Percentiles rank a stretch among this genome's conserved stretches.
These are phyloP conservation scores for Anastrepha obliqua DNA, from an alignment of 1,140 invertebrate species.

Conservation along the genomic window DNA sequence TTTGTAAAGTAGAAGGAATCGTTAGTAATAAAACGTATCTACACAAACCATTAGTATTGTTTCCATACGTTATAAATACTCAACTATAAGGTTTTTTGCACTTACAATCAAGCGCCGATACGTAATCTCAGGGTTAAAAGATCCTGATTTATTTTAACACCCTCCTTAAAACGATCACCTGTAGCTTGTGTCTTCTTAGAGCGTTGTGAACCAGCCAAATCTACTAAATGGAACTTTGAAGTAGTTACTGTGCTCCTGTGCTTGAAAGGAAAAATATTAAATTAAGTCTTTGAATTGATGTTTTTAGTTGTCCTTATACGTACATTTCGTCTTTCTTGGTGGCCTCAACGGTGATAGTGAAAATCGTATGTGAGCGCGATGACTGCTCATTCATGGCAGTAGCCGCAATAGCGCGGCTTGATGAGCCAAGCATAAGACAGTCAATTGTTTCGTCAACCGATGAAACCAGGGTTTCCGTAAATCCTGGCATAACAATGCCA, in stretches of 20 bases:
- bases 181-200: too few species aligned
- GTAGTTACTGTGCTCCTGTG: too few species aligned
- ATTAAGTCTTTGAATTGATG: too few species aligned
- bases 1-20: too few species aligned
- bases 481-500: conserved; percentile 68
- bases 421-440: conserved; percentile 81
- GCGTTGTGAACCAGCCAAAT: too few species aligned
- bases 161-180: conserved; percentile 74
- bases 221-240: too few species aligned
- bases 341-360: too few species aligned
- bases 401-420: too few species aligned
- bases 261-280: too few species aligned
- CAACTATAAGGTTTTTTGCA: conserved; percentile 14
- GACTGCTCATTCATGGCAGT: conserved; percentile 82
- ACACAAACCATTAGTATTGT: conserved; percentile 11
- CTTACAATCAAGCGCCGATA: conserved; percentile 85
- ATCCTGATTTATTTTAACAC: conserved; percentile 95
- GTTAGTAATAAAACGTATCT: not conserved
- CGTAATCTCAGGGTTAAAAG: conserved; percentile 92
- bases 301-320: too few species aligned
- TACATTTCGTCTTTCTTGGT: too few species aligned
- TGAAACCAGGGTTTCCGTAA: conserved; percentile 81
- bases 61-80: not conserved
- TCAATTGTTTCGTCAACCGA: conserved; percentile 80
- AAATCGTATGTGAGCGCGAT: too few species aligned